Conservation (phyloP, 23 tunicate species). For the Styela plicata region DNA sequence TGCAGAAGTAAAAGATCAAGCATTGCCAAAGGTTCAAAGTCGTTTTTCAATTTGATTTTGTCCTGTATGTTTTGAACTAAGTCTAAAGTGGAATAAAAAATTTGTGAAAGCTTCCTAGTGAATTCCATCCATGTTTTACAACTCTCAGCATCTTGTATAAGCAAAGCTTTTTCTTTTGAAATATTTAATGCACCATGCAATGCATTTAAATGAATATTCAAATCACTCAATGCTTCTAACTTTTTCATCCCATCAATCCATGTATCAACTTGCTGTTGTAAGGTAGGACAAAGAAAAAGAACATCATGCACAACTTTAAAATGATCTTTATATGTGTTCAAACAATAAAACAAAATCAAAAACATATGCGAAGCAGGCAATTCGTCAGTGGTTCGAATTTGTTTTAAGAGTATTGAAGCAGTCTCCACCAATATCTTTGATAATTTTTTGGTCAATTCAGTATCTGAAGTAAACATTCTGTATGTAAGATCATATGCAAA, state of each 20-base stretch:
- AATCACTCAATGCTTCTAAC: too few relatives aligned
- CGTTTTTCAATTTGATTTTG: background rate
- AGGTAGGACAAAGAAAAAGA: background rate
- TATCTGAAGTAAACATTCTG: background rate
- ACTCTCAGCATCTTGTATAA: background rate
- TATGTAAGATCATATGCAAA: background rate
- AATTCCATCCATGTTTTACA: constrained; percentile 1
- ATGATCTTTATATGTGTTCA: background rate
- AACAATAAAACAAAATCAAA: background rate
- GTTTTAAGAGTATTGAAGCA: background rate
- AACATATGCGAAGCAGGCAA: background rate
- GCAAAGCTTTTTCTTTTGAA: background rate
- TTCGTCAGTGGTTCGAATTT: background rate
- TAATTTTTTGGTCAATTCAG: background rate
- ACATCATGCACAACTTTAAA: background rate
- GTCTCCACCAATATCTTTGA: background rate
- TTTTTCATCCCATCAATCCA: background rate
- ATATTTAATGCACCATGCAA: background rate
- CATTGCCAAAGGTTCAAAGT: constrained; percentile 36
- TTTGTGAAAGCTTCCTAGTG: background rate
- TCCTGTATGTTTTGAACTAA: background rate
- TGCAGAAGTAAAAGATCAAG: constrained; percentile 48
- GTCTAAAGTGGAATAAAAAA: background rate
- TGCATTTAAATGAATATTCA: background rate
- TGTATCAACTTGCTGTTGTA: background rate